These are phyloP conservation scores for Strix aluco DNA, from an alignment of 2,113 vertebrate species.

Conservation along the genomic window DNA sequence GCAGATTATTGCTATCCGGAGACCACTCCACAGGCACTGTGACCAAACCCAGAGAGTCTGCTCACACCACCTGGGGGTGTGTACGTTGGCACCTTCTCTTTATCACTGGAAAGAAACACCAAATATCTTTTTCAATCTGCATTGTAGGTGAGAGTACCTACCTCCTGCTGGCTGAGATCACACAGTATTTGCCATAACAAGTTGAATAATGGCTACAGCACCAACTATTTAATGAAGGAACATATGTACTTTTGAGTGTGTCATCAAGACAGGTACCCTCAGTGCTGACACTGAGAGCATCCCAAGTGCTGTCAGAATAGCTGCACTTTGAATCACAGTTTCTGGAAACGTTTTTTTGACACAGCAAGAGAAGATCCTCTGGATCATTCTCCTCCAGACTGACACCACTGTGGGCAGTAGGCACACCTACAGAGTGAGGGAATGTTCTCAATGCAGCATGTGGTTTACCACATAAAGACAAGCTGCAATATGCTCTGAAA, in stretches of 20 bases:
- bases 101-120: neutral
- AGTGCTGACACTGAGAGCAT: neutral
- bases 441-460: neutral
- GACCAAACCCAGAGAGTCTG: neutral
- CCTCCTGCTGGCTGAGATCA: neutral
- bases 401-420: neutral
- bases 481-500: neutral
- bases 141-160: neutral
- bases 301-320: neutral
- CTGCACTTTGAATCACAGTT: neutral
- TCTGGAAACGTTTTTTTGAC: neutral
- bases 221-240: neutral
- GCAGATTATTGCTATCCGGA: neutral
- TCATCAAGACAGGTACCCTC: neutral
- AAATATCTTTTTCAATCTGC: neutral
- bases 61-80: neutral
- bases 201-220: neutral
- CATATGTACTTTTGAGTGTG: accelerated
- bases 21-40: neutral
- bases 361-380: neutral
- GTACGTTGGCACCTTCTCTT: neutral
- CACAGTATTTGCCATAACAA: neutral
- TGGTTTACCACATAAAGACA: neutral
- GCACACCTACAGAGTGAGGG: neutral
- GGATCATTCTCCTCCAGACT: neutral